phyloP scores from a whole-genome alignment of 2,113 vertebrate species.

The Crotalus helleri region DNA sequence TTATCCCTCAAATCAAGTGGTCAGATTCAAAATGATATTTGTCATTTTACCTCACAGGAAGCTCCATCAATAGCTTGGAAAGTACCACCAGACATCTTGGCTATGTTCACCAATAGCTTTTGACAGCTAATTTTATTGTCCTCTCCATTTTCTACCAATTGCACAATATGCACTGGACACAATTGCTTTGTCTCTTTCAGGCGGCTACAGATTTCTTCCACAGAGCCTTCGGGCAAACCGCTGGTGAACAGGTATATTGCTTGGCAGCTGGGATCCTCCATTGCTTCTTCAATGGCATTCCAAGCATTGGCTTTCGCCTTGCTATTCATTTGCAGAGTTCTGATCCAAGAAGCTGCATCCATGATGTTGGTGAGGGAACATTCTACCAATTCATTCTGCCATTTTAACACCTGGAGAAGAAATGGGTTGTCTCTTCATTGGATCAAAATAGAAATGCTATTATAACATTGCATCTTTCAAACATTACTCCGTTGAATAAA shows the following conservation, averaged over 20 bases:
- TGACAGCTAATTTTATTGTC: neutral
- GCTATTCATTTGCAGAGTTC: neutral
- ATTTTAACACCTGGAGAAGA: conserved; percentile 11
- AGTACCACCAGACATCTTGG: conserved; percentile 5
- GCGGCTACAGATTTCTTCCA: neutral
- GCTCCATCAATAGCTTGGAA: conserved; percentile 4
- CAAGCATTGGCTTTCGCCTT: fast-evolving
- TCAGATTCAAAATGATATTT: neutral
- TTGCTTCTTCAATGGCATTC: neutral
- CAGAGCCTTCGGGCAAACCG: neutral
- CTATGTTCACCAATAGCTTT: conserved; percentile 22
- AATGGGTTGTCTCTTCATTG: neutral
- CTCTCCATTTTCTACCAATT: neutral
- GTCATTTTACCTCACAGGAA: conserved; percentile 31
- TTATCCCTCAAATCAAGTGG: neutral
- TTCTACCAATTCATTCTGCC: neutral
- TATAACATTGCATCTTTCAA: neutral
- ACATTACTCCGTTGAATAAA: neutral
- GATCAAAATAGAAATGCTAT: neutral
- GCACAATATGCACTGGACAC: neutral
- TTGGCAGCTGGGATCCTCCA: neutral
- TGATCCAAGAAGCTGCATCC: conserved; percentile 27
- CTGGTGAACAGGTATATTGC: neutral
- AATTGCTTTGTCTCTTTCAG: neutral
- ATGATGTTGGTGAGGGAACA: neutral